Base-by-base conservation (phyloP, 2,113 vertebrate genomes). In the Lasiurus borealis region DNA sequence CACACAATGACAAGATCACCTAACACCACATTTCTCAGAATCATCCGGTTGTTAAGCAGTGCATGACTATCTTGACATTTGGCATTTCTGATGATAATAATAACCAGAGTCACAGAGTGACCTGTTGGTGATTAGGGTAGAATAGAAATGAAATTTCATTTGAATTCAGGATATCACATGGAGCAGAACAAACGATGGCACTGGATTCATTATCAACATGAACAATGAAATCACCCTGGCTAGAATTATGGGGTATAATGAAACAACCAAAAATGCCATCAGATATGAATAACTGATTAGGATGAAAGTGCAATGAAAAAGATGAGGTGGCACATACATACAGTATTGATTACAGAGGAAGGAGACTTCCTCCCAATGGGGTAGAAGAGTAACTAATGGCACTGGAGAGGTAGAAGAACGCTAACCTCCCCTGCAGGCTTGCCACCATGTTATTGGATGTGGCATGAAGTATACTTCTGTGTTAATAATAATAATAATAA, bases 61-160 rank as follows among this genome's bases (percentile, higher is more conserved):
- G 3, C 27, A 31, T 83, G 27, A 31, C 16, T 83, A 5, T 31
- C 16, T 10, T 36, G 5, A 7, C 29, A 23, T 36, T 69, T 71
- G 31, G 3, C 36, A 13, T 71, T 85, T 92, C 13, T 85, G n/a
- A 85, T 81, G 64, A 59, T 64, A 40, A 66, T 62, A 85, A 19
- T 34, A 78, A 64, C 11, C 25, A 75, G 14, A 34, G 15, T 57
- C 57, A 81, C 8, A 76, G 31, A 91, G 10, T 34, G 27, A 48
- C 14, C 10, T 54, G 23, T 75, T 57, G 27, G 23, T 57, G 27
- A 81, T 64, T 48, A 29, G 71, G 9, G 21, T 36, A 18, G 29
- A 0, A 52, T n/a, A 73, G n/a, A 78, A 90, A 66, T 36, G 5
- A 87, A 90, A 7, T 15, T 44, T 64, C 21, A 83, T 36, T 71